These are phyloP conservation scores for Sinocyclocheilus maitianheensis DNA, from an alignment of 2,113 vertebrate genomes.

Conservation along the genomic window DNA sequence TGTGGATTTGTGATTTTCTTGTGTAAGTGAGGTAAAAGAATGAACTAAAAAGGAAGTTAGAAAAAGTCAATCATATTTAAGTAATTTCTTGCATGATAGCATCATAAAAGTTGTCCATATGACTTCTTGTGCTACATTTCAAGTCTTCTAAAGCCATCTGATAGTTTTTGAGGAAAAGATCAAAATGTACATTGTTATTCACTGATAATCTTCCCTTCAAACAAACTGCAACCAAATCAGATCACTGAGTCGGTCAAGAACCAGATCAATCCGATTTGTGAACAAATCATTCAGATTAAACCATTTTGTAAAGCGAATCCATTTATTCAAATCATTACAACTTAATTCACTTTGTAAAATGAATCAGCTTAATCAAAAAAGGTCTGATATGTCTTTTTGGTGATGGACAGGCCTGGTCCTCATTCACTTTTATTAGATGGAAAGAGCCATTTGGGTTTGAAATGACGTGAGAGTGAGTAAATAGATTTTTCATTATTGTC, in stretches of 20 bases:
- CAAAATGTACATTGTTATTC: neutral
- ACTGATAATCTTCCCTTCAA: neutral
- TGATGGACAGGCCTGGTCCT: neutral
- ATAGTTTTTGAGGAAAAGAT: neutral
- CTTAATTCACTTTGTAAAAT: neutral
- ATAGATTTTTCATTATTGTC: neutral
- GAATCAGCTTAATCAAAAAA: neutral
- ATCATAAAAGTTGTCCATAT: neutral
- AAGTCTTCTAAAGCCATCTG: neutral
- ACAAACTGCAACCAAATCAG: neutral
- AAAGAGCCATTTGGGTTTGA: neutral
- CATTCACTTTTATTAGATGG: neutral
- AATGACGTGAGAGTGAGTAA: neutral
- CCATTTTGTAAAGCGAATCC: neutral
- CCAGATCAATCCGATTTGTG: neutral
- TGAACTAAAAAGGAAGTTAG: neutral
- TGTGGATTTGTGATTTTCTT: neutral
- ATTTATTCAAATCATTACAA: too few relatives aligned
- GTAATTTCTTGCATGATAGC: neutral
- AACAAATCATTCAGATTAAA: neutral
- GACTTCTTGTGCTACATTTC: neutral
- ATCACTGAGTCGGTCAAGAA: neutral
- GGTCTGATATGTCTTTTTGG: neutral
- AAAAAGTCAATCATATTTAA: neutral
- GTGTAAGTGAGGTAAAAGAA: neutral